phyloP scores from a whole-genome alignment of 2,797 vertebrate genomes.

The Pseudocheirus occidentalis region DNA sequence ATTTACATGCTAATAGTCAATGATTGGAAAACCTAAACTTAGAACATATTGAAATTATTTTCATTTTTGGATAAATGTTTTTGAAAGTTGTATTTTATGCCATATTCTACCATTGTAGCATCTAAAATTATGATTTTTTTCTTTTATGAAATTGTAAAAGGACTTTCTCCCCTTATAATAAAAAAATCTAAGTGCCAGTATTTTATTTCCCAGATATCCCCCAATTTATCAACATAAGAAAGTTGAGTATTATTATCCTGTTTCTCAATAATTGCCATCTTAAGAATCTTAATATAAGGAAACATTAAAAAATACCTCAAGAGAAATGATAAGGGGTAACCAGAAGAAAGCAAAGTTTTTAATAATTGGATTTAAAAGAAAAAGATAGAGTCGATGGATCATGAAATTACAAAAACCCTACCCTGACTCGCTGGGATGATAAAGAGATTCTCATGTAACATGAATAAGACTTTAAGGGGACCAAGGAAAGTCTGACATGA shows the following conservation, averaged over 20 bases:
- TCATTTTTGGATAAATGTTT: slow-evolving; percentile 8
- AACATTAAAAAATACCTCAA: not conserved
- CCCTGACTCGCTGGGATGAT: slow-evolving; percentile 3
- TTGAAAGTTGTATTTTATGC: slow-evolving; percentile 10
- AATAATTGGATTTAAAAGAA: slow-evolving; percentile 5
- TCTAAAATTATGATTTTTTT: slow-evolving; percentile 2
- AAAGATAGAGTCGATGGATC: not conserved
- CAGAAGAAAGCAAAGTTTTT: not conserved
- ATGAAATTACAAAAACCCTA: not conserved
- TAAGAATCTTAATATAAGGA: slow-evolving; percentile 8
- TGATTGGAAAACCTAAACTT: not conserved
- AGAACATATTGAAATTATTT: not conserved
- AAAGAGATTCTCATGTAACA: not conserved
- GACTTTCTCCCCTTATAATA: slow-evolving; percentile 7
- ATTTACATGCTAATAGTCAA: not conserved
- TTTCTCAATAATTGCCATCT: slow-evolving; percentile 35
- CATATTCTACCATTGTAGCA: not conserved
- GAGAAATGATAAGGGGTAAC: not conserved
- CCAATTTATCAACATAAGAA: not conserved
- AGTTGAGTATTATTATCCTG: not conserved
- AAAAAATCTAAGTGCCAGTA: not conserved
- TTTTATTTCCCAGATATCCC: not conserved
- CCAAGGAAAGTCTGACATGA: not conserved
- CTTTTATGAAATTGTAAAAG: slow-evolving; percentile 12
- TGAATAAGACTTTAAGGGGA: not conserved